phyloP scores from a whole-genome alignment of 2,888 invertebrate genomes.

The Drosophila affinis region DNA sequence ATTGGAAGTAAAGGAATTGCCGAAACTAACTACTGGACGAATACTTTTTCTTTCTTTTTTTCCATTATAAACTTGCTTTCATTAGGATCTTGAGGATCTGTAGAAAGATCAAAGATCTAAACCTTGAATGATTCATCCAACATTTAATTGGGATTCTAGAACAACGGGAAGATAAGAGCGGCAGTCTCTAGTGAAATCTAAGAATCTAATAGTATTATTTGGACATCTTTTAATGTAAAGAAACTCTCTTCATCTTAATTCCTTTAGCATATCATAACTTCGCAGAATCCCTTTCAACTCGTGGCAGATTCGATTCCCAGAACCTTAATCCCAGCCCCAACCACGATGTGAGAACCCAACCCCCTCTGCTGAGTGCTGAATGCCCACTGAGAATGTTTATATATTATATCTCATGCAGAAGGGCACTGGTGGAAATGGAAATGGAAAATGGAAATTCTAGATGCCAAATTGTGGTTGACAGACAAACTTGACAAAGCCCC shows the following conservation, averaged over 20 bases:
- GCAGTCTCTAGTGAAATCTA: not conserved
- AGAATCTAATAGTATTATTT: not conserved
- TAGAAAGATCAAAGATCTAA: constrained; percentile 27
- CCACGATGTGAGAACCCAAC: not conserved
- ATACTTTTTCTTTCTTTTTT: not conserved
- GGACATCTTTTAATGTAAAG: not conserved
- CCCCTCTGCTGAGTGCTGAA: not conserved
- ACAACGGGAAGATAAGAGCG: too few species aligned
- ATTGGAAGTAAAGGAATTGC: not conserved
- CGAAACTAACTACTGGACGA: not conserved
- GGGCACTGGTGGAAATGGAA: constrained; percentile 4
- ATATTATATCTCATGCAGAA: constrained; percentile 42
- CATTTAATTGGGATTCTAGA: too few species aligned
- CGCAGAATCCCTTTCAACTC: not conserved
- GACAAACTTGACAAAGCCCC: constrained; percentile 64
- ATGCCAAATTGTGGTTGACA: constrained; percentile 41
- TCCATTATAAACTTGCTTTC: not conserved
- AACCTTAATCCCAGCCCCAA: not conserved
- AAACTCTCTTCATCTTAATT: not conserved
- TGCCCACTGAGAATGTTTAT: constrained; percentile 27
- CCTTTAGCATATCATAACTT: too few species aligned
- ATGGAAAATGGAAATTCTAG: constrained; percentile 41
- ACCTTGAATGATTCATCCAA: not conserved
- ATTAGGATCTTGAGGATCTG: not conserved
- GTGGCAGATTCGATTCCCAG: not conserved